phyloP scores from a whole-genome alignment of 2,888 invertebrate species.

The Cheilosia scutellata region DNA sequence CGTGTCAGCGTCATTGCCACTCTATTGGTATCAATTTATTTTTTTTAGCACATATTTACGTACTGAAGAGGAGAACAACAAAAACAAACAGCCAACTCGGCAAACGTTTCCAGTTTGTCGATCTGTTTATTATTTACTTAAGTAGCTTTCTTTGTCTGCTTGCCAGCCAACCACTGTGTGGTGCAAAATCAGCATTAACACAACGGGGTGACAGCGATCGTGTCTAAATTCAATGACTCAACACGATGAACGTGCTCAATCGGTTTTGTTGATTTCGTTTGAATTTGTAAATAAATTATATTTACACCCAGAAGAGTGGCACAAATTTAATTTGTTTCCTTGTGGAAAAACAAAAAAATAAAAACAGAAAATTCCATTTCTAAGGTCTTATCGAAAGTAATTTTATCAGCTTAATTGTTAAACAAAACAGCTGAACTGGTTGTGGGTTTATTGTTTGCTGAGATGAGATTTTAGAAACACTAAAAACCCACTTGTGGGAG shows the following conservation, averaged over 20 bases:
- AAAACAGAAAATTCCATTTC: constrained; percentile 20
- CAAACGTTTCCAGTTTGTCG: background rate
- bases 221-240: constrained; percentile 45
- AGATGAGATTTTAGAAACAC: too few species aligned
- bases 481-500: too few species aligned
- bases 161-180: background rate
- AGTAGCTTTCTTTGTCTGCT: constrained; percentile 15
- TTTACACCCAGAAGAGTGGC: background rate
- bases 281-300: constrained; percentile 19
- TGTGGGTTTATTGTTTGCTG: background rate
- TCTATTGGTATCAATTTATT: constrained; percentile 26
- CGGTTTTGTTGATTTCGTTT: constrained; percentile 2
- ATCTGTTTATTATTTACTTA: constrained; percentile 18
- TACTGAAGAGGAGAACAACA: background rate
- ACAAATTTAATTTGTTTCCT: background rate
- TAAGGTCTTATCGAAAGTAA: constrained; percentile 6
- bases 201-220: constrained; percentile 37
- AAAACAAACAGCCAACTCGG: constrained; percentile 12
- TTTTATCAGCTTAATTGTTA: constrained; percentile 6
- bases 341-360: background rate
- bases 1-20: background rate
- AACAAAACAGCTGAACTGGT: background rate
- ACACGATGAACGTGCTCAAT: constrained; percentile 25
- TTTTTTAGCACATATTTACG: constrained; percentile 14
- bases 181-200: constrained; percentile 21